Conservation (phyloP, 2,888 invertebrate genomes). For the Anthophora plumipes region DNA sequence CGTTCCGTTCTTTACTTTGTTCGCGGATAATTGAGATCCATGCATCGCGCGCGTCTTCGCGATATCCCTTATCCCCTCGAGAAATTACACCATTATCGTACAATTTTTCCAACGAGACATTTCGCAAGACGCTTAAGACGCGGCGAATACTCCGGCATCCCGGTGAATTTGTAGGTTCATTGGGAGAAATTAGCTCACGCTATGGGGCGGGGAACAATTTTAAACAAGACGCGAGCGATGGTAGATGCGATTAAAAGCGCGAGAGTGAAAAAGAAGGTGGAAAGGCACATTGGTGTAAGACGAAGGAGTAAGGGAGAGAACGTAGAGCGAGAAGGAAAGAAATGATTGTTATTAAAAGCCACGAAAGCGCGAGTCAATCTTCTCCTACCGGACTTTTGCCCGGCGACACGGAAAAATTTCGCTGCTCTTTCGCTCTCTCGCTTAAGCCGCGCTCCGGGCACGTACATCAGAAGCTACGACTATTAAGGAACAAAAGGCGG, state of each 20-base stretch:
- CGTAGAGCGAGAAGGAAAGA: too few relatives aligned
- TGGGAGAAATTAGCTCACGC: too few relatives aligned
- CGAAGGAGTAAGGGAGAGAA: background rate
- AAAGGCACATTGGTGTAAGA: too few relatives aligned
- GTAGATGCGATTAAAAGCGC: background rate
- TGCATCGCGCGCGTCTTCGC: background rate
- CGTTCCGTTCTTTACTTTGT: background rate
- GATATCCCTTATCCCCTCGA: background rate
- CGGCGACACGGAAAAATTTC: slow-evolving; percentile 30
- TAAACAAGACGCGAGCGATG: background rate
- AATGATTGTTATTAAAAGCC: slow-evolving; percentile 40
- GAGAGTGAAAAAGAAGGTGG: background rate
- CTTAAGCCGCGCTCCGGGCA: slow-evolving; percentile 29
- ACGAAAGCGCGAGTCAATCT: slow-evolving; percentile 36
- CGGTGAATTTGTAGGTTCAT: slow-evolving; percentile 16
- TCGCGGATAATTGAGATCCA: slow-evolving; percentile 47
- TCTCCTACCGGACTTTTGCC: slow-evolving; percentile 14
- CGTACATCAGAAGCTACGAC: slow-evolving; percentile 43
- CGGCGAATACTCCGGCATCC: background rate
- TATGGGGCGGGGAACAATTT: slow-evolving; percentile 1
- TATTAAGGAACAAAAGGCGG: slow-evolving; percentile 46
- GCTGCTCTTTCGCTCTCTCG: slow-evolving; percentile 26
- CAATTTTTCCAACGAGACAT: slow-evolving; percentile 45
- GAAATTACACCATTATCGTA: slow-evolving; percentile 46
- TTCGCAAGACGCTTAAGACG: slow-evolving; percentile 31